These are phyloP conservation scores for Chloroclystis v-ata DNA, from an alignment of 2,888 invertebrate genomes.

Conservation along the genomic window DNA sequence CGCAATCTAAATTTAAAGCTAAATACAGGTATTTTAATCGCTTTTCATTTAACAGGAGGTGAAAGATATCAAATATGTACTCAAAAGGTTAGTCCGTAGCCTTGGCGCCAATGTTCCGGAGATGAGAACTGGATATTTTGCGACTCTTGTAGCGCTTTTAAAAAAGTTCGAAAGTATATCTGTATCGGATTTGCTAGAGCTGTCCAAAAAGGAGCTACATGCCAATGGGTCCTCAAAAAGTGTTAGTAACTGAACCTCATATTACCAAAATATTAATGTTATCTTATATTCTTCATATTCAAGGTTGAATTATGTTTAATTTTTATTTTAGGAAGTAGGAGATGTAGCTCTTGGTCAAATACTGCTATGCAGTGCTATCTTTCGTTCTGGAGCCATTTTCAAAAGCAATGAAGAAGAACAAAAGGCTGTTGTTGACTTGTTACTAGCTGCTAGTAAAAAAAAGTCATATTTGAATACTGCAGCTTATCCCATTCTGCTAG, in stretches of 20 bases:
- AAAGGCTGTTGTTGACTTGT: conserved; percentile 47
- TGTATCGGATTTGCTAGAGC: conserved; percentile 74
- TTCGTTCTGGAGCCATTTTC: conserved; percentile 80
- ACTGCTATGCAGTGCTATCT: conserved; percentile 82
- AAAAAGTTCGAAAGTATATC: conserved; percentile 67
- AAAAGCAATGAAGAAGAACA: conserved; percentile 70
- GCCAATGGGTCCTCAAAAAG: conserved; percentile 81
- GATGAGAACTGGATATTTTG: conserved; percentile 83
- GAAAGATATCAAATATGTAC: conserved; percentile 81
- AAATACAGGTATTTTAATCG: conserved; percentile 1
- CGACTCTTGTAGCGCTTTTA: conserved; percentile 81
- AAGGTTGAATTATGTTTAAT: too few species aligned
- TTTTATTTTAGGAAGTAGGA: conserved; percentile 80
- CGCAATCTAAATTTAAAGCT: too few species aligned
- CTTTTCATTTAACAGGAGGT: conserved; percentile 65
- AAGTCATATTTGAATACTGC: conserved; percentile 80
- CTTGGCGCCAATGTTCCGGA: conserved; percentile 82
- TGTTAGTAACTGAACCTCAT: too few species aligned
- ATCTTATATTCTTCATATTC: too few species aligned
- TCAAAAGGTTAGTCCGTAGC: conserved; percentile 84
- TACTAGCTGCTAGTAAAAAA: conserved; percentile 77
- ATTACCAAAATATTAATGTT: too few species aligned
- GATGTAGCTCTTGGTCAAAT: conserved; percentile 85
- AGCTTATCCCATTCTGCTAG: conserved; percentile 79
- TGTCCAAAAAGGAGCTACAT: conserved; percentile 82